A percentile compares a stretch with the other conserved stretches of the same genome.
Conservation (phyloP, 2,113 vertebrate species). For the Gallinago undulata region DNA sequence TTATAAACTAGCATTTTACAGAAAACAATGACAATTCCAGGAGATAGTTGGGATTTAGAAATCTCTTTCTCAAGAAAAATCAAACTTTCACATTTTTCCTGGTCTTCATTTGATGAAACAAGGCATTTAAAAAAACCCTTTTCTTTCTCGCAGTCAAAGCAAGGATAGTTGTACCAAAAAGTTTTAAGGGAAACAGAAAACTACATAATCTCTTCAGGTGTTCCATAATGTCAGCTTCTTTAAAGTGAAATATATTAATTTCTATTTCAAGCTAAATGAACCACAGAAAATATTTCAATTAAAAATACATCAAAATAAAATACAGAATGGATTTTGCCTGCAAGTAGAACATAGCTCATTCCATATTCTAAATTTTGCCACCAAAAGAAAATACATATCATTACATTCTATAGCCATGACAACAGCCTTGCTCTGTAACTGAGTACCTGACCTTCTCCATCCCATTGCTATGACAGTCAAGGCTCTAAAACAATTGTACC, state of each 20-base stretch:
- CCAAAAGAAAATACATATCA: not conserved
- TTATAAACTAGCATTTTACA: not conserved
- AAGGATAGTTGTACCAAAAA: not conserved
- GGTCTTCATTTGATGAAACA: not conserved
- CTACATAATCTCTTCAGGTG: not conserved
- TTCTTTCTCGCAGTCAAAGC: not conserved
- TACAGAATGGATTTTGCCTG: not conserved
- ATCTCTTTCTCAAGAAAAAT: not conserved
- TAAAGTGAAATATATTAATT: not conserved
- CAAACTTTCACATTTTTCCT: not conserved
- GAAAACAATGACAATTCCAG: not conserved
- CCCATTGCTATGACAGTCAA: not conserved
- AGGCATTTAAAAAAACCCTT: not conserved
- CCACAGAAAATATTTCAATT: not conserved
- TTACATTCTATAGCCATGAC: not conserved
- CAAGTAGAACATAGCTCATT: not conserved
- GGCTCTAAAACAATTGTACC: not conserved
- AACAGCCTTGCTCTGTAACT: not conserved
- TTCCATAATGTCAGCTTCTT: not conserved
- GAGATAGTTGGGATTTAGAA: not conserved
- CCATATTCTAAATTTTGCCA: not conserved
- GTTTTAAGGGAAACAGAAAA: not conserved
- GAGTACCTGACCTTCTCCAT: not conserved
- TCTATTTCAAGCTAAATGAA: not conserved
- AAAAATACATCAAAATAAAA: not conserved